These are phyloP conservation scores for Chamaetylas fuelleborni DNA, from an alignment of 2,113 vertebrate species.

Conservation along the genomic window DNA sequence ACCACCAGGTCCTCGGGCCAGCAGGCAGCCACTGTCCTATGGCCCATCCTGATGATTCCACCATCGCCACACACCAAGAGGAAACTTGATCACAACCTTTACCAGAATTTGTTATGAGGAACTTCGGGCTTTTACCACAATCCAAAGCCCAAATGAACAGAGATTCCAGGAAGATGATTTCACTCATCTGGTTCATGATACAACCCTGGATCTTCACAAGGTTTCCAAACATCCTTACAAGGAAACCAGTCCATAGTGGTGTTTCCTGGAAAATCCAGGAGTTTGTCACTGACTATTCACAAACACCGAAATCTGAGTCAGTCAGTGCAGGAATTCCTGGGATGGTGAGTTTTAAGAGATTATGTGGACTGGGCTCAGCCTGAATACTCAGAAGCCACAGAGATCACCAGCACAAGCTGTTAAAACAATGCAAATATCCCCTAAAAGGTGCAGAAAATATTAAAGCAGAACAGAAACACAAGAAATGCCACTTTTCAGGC, in stretches of 20 bases:
- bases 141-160: slow-evolving; percentile 28
- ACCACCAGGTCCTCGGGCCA: neutral
- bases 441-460: neutral
- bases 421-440: neutral
- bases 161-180: slow-evolving; percentile 78
- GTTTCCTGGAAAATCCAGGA: slow-evolving; percentile 72
- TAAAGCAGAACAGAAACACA: neutral
- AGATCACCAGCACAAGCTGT: neutral
- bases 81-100: neutral
- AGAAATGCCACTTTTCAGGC: neutral
- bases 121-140: slow-evolving; percentile 36
- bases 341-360: neutral
- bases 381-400: neutral
- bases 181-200: slow-evolving; percentile 62
- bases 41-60: neutral
- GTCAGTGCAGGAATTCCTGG: slow-evolving; percentile 32
- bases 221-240: slow-evolving; percentile 20
- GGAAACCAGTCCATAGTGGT: slow-evolving; percentile 31
- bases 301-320: slow-evolving; percentile 55
- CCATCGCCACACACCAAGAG: neutral
- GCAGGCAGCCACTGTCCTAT: neutral
- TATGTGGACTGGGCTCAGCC: neutral
- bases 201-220: slow-evolving; percentile 53
- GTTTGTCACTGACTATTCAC: slow-evolving; percentile 36
- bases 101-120: neutral